Percentiles rank a stretch among this genome's conserved stretches.
These are phyloP conservation scores for Otus scops DNA, from an alignment of 2,797 vertebrate species.

Conservation along the genomic window DNA sequence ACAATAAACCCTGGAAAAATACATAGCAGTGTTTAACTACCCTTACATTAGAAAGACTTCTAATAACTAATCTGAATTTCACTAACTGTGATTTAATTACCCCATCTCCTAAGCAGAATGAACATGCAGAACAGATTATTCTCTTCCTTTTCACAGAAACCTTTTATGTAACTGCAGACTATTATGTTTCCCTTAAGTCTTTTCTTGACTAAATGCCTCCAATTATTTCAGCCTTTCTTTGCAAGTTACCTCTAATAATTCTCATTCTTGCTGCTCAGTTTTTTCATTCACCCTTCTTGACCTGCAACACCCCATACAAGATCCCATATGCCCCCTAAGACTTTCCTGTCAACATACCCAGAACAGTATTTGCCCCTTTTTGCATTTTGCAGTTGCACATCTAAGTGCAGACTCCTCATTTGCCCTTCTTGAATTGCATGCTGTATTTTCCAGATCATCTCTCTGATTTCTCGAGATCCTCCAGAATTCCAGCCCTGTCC, in stretches of 20 bases:
- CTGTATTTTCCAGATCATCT: background rate
- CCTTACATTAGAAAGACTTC: background rate
- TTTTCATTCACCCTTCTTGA: background rate
- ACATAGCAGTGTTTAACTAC: background rate
- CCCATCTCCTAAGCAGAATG: background rate
- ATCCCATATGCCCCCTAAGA: background rate
- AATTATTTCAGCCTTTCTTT: background rate
- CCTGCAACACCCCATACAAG: background rate
- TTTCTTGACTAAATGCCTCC: background rate
- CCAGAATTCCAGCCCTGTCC: background rate
- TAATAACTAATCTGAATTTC: constrained; percentile 11
- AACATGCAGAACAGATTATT: constrained; percentile 11
- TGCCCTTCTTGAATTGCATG: background rate
- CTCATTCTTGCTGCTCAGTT: background rate
- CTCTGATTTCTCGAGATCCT: background rate
- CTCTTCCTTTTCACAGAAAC: background rate
- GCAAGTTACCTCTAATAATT: background rate
- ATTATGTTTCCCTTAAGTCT: background rate
- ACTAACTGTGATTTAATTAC: constrained; percentile 19
- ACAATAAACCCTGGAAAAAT: background rate
- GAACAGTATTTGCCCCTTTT: background rate
- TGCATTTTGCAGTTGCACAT: background rate
- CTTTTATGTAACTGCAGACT: background rate
- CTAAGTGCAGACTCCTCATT: background rate
- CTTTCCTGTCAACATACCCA: background rate